phyloP scores from a whole-genome alignment of 2,888 invertebrate species.

The Trachelus stipa region DNA sequence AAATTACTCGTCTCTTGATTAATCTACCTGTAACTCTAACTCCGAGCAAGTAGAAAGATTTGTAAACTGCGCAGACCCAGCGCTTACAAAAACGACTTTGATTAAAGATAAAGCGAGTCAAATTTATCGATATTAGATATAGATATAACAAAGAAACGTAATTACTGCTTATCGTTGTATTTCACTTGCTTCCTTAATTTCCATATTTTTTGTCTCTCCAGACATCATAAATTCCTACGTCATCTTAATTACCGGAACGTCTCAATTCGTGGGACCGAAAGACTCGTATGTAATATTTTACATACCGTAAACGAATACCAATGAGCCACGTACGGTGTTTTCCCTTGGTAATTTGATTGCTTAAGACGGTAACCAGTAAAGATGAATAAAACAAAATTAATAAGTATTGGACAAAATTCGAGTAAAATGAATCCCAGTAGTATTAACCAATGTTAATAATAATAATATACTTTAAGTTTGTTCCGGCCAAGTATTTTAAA shows the following conservation, averaged over 20 bases:
- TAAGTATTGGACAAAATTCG: neutral
- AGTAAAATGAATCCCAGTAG: neutral
- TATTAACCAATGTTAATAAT: neutral
- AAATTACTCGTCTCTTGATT: neutral
- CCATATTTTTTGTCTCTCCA: neutral
- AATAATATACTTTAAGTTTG: neutral
- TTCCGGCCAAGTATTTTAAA: neutral
- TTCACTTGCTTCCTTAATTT: neutral
- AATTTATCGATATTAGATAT: neutral
- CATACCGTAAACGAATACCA: neutral
- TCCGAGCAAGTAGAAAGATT: neutral
- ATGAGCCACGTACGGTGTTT: neutral
- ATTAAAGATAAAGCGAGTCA: neutral
- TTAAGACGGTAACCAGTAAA: neutral
- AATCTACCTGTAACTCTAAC: neutral
- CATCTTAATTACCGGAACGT: neutral
- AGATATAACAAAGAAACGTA: neutral
- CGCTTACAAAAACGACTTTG: neutral
- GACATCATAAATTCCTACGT: conserved; percentile 4
- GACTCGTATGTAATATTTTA: neutral
- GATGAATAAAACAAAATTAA: neutral
- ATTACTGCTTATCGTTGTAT: neutral
- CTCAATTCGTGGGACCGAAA: neutral
- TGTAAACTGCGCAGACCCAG: neutral
- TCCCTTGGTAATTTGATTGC: neutral